Conservation (phyloP, 2,888 invertebrate species). For the Capitulum mitella region DNA sequence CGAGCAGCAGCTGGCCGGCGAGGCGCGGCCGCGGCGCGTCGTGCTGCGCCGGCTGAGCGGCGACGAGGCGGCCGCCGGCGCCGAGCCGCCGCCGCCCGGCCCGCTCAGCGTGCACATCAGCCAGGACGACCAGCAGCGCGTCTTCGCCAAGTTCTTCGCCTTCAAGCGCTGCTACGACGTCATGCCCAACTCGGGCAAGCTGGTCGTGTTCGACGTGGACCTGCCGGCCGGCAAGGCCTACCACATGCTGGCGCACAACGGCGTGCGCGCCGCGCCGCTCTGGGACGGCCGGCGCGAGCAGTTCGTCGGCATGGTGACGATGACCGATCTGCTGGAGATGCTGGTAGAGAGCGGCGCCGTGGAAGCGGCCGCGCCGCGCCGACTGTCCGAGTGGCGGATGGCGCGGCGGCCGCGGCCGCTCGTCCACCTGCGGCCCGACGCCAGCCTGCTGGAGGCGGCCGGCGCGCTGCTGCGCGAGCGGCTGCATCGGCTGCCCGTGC, state of each 20-base stretch:
- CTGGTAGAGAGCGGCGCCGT: background rate
- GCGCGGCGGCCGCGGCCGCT: background rate
- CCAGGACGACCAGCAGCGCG: slow-evolving; percentile 14
- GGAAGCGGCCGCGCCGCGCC: background rate
- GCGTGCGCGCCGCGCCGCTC: background rate
- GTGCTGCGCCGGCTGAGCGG: background rate
- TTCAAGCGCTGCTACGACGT: slow-evolving; percentile 21
- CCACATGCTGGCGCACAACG: background rate
- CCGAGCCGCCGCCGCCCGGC: background rate
- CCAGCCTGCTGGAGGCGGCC: background rate
- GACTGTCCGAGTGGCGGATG: background rate
- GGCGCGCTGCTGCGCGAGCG: background rate
- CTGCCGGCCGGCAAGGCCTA: background rate
- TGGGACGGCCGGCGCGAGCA: background rate
- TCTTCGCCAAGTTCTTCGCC: slow-evolving; percentile 13
- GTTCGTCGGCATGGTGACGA: slow-evolving; percentile 1
- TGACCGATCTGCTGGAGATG: slow-evolving; percentile 1
- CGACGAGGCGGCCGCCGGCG: no score
- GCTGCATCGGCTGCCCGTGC: background rate
- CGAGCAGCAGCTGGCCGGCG: background rate
- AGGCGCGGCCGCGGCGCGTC: background rate
- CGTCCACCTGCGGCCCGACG: background rate
- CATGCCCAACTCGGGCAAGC: slow-evolving; percentile 11
- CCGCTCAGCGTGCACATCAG: background rate
- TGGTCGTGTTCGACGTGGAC: background rate